Percentiles rank a stretch among this genome's conserved stretches.
Conservation (phyloP, 2,888 invertebrate genomes). For the Sarcophaga carnaria region DNA sequence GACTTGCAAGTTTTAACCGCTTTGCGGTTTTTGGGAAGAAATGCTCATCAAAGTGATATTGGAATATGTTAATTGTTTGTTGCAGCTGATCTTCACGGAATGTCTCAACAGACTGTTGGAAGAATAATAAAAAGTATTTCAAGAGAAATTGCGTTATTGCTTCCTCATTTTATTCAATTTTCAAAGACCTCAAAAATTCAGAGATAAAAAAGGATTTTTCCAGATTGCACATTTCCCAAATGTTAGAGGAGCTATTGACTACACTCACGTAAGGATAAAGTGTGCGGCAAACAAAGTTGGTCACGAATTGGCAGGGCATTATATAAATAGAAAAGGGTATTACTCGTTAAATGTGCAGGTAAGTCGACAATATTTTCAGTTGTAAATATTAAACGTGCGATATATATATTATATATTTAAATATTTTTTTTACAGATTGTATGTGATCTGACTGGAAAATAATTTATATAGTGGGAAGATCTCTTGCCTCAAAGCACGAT, state of each 20-base stretch:
- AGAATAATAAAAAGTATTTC: not conserved
- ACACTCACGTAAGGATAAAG: too few relatives aligned
- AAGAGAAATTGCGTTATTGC: not conserved
- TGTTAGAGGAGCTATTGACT: too few relatives aligned
- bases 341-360: too few relatives aligned
- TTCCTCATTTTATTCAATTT: constrained; percentile 24
- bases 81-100: not conserved
- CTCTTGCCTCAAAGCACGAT: not conserved
- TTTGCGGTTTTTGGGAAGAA: not conserved
- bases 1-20: not conserved
- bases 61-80: not conserved
- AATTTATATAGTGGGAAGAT: not conserved
- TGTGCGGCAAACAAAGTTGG: too few relatives aligned
- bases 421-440: not conserved
- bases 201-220: constrained; percentile 27
- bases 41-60: not conserved
- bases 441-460: not conserved
- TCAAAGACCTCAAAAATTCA: constrained; percentile 1
- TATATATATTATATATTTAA: not conserved
- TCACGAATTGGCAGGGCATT: too few relatives aligned
- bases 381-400: not conserved
- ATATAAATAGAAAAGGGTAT: too few relatives aligned
- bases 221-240: not conserved
- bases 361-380: not conserved
- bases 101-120: not conserved